phyloP scores from a whole-genome alignment of 2,797 vertebrate genomes.

The Tokudaia tokunoshimensis region DNA sequence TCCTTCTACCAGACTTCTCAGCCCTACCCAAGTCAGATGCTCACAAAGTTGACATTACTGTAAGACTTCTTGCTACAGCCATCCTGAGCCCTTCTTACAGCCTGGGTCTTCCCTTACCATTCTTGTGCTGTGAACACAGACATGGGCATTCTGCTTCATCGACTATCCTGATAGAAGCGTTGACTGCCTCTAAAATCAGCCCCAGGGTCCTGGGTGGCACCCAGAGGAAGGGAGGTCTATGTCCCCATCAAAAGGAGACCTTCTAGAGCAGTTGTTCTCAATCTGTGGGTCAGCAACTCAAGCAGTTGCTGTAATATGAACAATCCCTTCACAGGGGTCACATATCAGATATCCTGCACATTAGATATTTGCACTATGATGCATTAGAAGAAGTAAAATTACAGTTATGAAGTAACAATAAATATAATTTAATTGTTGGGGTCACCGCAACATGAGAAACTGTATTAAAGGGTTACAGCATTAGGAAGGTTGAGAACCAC shows the following conservation, averaged over 20 bases:
- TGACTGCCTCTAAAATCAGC: background rate
- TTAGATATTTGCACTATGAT: background rate
- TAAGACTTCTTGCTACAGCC: background rate
- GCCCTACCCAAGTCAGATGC: background rate
- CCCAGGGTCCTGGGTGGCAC: background rate
- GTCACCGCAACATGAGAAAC: background rate
- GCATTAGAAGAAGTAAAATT: background rate
- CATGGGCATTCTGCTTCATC: background rate
- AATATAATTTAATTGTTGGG: background rate
- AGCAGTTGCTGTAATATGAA: too few relatives aligned
- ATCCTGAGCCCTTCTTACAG: background rate
- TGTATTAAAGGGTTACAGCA: background rate
- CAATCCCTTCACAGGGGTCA: background rate
- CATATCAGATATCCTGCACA: background rate
- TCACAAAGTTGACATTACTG: background rate
- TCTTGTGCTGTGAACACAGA: background rate
- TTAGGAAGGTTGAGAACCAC: background rate
- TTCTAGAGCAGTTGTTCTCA: background rate
- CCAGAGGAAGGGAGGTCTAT: background rate
- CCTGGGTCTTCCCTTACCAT: background rate
- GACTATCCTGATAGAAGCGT: background rate
- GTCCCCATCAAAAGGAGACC: background rate
- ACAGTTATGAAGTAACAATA: background rate
- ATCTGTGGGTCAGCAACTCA: background rate
- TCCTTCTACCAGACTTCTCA: background rate